Base-by-base conservation (phyloP, 1,140 invertebrate genomes). In the Lepidurus apus region DNA sequence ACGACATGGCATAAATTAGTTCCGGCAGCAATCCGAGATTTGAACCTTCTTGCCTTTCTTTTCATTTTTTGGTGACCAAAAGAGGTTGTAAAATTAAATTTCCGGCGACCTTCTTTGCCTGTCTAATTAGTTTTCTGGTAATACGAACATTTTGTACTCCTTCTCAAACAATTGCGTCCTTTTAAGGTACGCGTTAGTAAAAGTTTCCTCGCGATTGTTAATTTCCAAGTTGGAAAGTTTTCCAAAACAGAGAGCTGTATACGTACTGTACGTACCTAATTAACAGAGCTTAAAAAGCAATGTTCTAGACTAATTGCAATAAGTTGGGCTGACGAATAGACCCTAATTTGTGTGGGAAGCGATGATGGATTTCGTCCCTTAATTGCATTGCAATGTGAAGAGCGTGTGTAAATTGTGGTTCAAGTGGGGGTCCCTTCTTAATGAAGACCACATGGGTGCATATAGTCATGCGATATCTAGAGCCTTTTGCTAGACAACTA, bases 301-400 rank as follows among this genome's bases (percentile, higher is more conserved):
- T 13, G 17, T 65, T 65, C 17, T 7, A 65, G 53, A 65, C 53
- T 65, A 65, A 65, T 65, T 65, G 53, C 21, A 65, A 65, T 65
- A 65, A 65, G 34, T 34, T 34, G 34, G 53, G 53, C 17, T 65
- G 53, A 65, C 21, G 53, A 65, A 65, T 21, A 65, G 53, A 13
- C 13, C 53, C 13, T 65, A 65, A 65, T 65, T 65, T 65, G 53
- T 65, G 53, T 65, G 53, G 53, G 53, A 65, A 65, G 53, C 53
- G 53, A 65, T 21, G 53, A 65, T 65, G 13, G 53, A 65, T 65
- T 65, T 65, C 53, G 17, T 65, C 21, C 53, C 53, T 65, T 65
- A 65, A 65, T 65, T 65, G 13, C 53, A 65, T 65, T 65, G 53
- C 53, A 65, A 65, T 65, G 53, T 65, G 53, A 65, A 65, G 53